Evolutionary conservation across 1,140 invertebrate species (phyloP).

Genomic region (Drosophila malerkotliana): DNA sequence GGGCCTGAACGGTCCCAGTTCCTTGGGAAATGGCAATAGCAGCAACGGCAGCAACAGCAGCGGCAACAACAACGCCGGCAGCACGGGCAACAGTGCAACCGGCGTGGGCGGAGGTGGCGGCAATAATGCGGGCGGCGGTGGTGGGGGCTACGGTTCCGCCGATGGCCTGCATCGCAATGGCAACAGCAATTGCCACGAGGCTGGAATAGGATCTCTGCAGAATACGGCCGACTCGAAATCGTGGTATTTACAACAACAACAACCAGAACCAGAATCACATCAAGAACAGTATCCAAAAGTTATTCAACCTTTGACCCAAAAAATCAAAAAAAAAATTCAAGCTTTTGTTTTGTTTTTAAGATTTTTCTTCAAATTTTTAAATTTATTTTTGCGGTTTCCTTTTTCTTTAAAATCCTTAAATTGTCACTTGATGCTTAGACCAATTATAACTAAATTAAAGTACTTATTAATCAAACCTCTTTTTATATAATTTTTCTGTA

Average conservation of each 20-base stretch:
- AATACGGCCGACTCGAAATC: slow-evolving; percentile 86
- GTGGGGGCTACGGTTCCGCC: slow-evolving; percentile 62
- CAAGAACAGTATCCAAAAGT: slow-evolving; percentile 84
- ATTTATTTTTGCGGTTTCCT: neutral
- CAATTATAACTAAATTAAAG: neutral
- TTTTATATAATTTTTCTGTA: slow-evolving; percentile 38
- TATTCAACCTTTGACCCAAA: slow-evolving; percentile 21
- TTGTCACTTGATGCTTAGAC: slow-evolving; percentile 23
- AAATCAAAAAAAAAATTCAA: neutral
- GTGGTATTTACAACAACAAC: slow-evolving; percentile 88
- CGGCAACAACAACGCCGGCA: slow-evolving; percentile 63
- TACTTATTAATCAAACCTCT: slow-evolving; percentile 12
- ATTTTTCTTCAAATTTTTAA: neutral
- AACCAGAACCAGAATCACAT: slow-evolving; percentile 70
- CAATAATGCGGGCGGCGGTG: slow-evolving; percentile 67
- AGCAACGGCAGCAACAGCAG: slow-evolving; percentile 85
- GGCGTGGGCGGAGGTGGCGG: slow-evolving; percentile 45
- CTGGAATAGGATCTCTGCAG: slow-evolving; percentile 83
- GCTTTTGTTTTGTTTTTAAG: neutral
- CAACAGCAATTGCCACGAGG: slow-evolving; percentile 73
- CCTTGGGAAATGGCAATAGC: slow-evolving; percentile 61
- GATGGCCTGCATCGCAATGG: slow-evolving; percentile 78
- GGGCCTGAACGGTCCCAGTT: slow-evolving; percentile 52
- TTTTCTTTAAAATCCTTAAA: neutral
- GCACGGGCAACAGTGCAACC: slow-evolving; percentile 56